Evolutionary conservation across 2,888 invertebrate species (phyloP).

Genomic region (Sialis fuliginosa): DNA sequence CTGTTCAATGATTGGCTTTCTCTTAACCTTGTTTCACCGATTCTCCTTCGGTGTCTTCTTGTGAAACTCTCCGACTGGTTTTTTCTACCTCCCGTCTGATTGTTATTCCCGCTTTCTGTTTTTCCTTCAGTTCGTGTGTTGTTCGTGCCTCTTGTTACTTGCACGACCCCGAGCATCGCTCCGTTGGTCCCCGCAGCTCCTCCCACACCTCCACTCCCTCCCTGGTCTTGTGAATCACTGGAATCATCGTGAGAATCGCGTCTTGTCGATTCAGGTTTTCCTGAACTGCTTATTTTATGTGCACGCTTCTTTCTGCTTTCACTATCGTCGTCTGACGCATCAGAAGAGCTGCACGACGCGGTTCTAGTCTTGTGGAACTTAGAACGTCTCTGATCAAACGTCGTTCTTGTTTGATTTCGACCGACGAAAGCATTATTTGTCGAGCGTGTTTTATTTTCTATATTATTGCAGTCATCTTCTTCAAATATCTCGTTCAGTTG

Average conservation of each 20-base stretch:
- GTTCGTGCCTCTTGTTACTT: constrained; percentile 11
- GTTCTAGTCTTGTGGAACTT: constrained; percentile 56
- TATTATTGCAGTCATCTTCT: constrained; percentile 26
- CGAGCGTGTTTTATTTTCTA: constrained; percentile 15
- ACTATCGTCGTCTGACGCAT: constrained; percentile 78
- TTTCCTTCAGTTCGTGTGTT: constrained; percentile 9
- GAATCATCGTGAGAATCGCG: constrained; percentile 74
- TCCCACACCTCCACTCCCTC: constrained; percentile 28
- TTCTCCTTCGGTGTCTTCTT: constrained; percentile 34
- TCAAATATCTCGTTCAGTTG: constrained; percentile 49
- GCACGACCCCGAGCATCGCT: constrained; percentile 10
- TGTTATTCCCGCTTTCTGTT: constrained; percentile 12
- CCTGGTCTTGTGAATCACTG: constrained; percentile 66
- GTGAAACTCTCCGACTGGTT: constrained; percentile 24
- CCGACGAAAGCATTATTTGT: constrained; percentile 19
- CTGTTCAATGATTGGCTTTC: constrained; percentile 74
- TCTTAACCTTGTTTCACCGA: constrained; percentile 46
- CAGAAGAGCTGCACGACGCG: constrained; percentile 88
- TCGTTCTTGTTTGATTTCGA: constrained; percentile 18
- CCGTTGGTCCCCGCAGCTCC: constrained; percentile 17
- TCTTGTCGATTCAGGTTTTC: constrained; percentile 40
- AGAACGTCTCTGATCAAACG: constrained; percentile 39
- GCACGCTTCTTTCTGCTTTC: constrained; percentile 67
- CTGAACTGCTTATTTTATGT: constrained; percentile 46
- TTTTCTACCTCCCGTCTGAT: constrained; percentile 18